Evolutionary conservation across 2,113 vertebrate genomes (phyloP), one percentile per base, ranked within the genome.

Genomic region (Reinhardtius hippoglossoides): DNA sequence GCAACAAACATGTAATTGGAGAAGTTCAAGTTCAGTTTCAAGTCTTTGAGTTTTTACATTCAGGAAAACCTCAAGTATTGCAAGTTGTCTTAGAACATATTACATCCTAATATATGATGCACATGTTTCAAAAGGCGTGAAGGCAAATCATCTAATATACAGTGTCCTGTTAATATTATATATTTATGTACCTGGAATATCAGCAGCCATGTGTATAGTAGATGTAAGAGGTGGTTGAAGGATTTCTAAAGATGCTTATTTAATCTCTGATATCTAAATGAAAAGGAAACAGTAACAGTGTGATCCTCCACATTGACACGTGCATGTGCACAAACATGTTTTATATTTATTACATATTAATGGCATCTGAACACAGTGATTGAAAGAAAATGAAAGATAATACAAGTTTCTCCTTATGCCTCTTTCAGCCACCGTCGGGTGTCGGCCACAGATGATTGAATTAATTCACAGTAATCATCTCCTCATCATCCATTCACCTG

Each of bases 381-480:
- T 31, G 31, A 31, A 31, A 31, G 31, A 31, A 31, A 31, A 7
- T 7, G 5, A 0, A 31, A 31, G 31, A 31, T 7, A 31, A 31
- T 12, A 12, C 40, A 13, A 10, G 12, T 10, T 42, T 42, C 10
- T 42, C 2, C 10, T 42, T 1, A 12, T 42, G 40, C 40, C 40
- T 42, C 40, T 37, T 37, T 9, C 35, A 42, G 40, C 35, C 80
- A 82, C 64, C 23, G 23, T 23, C 20, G 9, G 77, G 79, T 84
- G 78, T 85, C 80, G 40, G 61, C 68, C 40, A 42, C 40, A 42
- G 40, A 86, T 86, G 82, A 92, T 61, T 61, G 68, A 86, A 90
- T 91, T 74, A 82, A 84, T 87, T 85, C 46, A 3, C 15, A 65
- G 76, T 74, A 85, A 87, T 92, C 84, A 87, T 67, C 31, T 56